Conservation (phyloP, 1,140 invertebrate species). For the Lepidostoma basale region DNA sequence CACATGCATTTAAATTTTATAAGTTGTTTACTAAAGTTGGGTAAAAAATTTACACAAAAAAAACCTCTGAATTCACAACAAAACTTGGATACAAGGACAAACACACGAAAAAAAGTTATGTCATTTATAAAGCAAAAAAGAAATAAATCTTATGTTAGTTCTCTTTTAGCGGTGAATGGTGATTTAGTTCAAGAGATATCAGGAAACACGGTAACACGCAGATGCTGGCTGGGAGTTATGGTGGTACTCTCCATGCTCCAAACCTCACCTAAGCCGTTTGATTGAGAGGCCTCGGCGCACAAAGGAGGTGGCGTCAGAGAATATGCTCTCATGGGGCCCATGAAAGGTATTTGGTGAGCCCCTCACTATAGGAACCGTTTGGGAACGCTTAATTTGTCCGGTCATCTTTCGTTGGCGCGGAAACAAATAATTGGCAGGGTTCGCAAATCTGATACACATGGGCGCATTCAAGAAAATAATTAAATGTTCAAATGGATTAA, state of each 20-base stretch:
- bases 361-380: conserved; percentile 53
- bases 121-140: conserved; percentile 1
- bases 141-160: too few relatives aligned
- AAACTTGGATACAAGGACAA: not conserved
- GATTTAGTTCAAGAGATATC: not conserved
- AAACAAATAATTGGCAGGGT: conserved; percentile 60
- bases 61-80: not conserved
- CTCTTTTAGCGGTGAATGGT: not conserved
- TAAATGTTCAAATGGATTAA: too few relatives aligned
- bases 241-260: conserved; percentile 17
- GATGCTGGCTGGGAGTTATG: too few relatives aligned
- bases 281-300: conserved; percentile 59
- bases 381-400: conserved; percentile 53
- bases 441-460: conserved; percentile 55
- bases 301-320: conserved; percentile 58
- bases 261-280: conserved; percentile 61
- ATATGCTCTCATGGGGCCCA: conserved; percentile 51
- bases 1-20: not conserved
- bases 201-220: not conserved
- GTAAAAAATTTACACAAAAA: not conserved
- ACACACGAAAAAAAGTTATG: not conserved
- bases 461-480: too few relatives aligned
- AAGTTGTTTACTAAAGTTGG: not conserved
- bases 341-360: conserved; percentile 47
- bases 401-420: conserved; percentile 52